Evolutionary conservation across 2,888 invertebrate species (phyloP), one percentile per base, ranked within the genome.

Genomic region (Leuctra nigra): DNA sequence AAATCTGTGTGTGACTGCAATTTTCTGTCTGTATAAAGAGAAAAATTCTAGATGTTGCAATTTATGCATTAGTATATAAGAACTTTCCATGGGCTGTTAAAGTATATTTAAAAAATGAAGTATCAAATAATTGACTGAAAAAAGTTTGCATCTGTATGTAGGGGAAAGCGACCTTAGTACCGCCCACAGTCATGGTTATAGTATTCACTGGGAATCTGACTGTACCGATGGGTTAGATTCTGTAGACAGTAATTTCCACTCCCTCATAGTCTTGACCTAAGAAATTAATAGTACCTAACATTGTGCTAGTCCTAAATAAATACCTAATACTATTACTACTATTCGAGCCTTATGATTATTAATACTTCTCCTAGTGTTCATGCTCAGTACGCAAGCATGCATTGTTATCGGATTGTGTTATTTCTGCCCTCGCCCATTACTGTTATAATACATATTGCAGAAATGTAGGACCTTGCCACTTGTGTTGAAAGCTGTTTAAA

Each of bases 31-130:
- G 61, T 59, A 60, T 59, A 62, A 61, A 60, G 58, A 57, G 59
- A 59, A 59, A 39, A 59, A 58, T 61, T 61, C 62, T 66, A 66
- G 66, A 62, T 66, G 66, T 66, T 63, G 64, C 65, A 63, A 68
- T 68, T n/a, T 65, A 67, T 66, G 66, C 65, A 66, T 64, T 66
- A 66, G 66, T 64, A 64, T 63, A 60, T 65, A 64, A 64, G 58
- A 62, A 61, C 57, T 63, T 64, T 63, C 59, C 62, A 63, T 64
- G 65, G 64, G 65, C 64, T 66, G 65, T 66, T 65, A 59, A 59
- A 61, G 54, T 53, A 57, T 61, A 58, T 60, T 60, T 59, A 59
- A 61, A 62, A 60, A 20, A 59, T 53, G 54, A 61, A 61, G 58
- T 61, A 59, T 59, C 56, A 61, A 58, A 47, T 62, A 54, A 62